These are phyloP conservation scores for pig (Sus scrofa) DNA, from an alignment of 2,113 vertebrate species.

Conservation along the genomic window T2T-Sscrofa CM000812.6:216609001-216609500, in stretches of 20 bases:
- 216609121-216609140: background rate
- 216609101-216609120: background rate
- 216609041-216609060: background rate
- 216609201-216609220: background rate
- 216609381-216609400: background rate
- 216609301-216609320: background rate
- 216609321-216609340: background rate
- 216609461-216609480: background rate
- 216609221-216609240: background rate
- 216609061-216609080: background rate
- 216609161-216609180: conserved; percentile 20
- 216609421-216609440: background rate
- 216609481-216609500: background rate
- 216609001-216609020: background rate
- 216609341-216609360: background rate
- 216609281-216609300: background rate
- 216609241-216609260: background rate
- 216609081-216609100: background rate
- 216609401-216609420: background rate
- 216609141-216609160: background rate
- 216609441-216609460: background rate
- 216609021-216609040: background rate
- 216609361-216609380: background rate
- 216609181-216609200: conserved; percentile 20
- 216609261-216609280: background rate